Evolutionary conservation across 2,888 invertebrate species (phyloP).

Genomic region (Papilio protenor): DNA sequence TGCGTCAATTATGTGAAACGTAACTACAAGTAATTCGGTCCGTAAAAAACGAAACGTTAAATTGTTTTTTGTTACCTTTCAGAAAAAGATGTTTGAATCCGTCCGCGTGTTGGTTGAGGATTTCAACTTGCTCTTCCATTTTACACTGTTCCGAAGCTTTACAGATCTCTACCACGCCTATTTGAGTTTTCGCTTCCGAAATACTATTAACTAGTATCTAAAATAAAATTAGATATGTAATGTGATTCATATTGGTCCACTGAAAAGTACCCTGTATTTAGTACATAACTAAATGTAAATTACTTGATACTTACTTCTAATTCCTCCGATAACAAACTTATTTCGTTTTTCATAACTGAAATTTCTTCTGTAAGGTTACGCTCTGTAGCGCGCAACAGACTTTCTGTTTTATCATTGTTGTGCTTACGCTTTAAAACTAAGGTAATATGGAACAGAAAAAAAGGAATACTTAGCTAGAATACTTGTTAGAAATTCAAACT

Average conservation of each 20-base stretch:
- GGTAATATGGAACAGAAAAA: conserved; percentile 43
- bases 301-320: conserved; percentile 58
- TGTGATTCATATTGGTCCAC: not conserved
- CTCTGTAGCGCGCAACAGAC: conserved; percentile 60
- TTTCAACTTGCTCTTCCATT: conserved; percentile 56
- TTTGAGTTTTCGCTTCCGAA: conserved; percentile 59
- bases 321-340: conserved; percentile 58
- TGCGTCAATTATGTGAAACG: no score
- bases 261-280: not conserved
- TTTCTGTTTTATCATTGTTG: conserved; percentile 56
- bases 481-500: not conserved
- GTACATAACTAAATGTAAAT: not conserved
- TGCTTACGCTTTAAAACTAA: conserved; percentile 63
- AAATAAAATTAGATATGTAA: conserved; percentile 14
- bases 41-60: not conserved
- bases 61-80: conserved; percentile 55
- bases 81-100: conserved; percentile 62
- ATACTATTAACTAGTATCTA: conserved; percentile 64
- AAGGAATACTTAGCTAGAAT: not conserved
- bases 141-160: conserved; percentile 65
- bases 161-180: conserved; percentile 67
- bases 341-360: conserved; percentile 56
- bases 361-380: conserved; percentile 61
- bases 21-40: no score
- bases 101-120: conserved; percentile 58